Evolutionary conservation across 1,140 invertebrate species (phyloP).

Genomic region (Anastrepha obliqua): DNA sequence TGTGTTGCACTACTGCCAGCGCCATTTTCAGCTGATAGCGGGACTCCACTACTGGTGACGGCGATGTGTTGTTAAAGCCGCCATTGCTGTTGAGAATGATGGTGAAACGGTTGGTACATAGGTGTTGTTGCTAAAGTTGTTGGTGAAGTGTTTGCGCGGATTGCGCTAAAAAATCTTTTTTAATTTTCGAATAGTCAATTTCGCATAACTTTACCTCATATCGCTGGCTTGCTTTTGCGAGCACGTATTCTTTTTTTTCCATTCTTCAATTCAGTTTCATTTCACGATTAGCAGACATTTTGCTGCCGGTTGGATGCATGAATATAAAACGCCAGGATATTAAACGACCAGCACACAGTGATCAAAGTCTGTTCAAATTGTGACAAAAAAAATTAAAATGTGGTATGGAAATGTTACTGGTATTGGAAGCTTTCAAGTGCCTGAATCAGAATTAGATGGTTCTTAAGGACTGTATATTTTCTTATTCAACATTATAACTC

Average conservation of each 20-base stretch:
- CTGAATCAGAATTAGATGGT: too few species aligned
- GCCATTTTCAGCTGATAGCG: not conserved
- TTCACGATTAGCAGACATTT: conserved; percentile 32
- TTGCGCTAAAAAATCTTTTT: conserved; percentile 7
- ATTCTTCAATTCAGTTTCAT: not conserved
- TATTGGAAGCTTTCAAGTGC: too few species aligned
- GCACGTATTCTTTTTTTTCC: not conserved
- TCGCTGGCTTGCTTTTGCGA: not conserved
- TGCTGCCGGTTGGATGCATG: conserved; percentile 5
- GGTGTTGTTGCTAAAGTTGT: not conserved
- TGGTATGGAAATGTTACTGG: too few species aligned
- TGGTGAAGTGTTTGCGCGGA: conserved; percentile 18
- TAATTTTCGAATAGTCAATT: conserved; percentile 35
- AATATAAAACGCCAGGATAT: conserved; percentile 8
- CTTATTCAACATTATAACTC: too few species aligned
- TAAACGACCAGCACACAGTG: not conserved
- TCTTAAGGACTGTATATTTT: too few species aligned
- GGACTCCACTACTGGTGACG: not conserved
- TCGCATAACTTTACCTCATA: not conserved
- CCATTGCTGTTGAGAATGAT: conserved; percentile 12
- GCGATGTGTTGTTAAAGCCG: not conserved
- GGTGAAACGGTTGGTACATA: not conserved
- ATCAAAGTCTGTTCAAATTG: not conserved
- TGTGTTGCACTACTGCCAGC: not conserved
- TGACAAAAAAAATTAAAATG: too few species aligned